Conservation (phyloP, 2,113 vertebrate species). For the Phoenicopterus ruber region DNA sequence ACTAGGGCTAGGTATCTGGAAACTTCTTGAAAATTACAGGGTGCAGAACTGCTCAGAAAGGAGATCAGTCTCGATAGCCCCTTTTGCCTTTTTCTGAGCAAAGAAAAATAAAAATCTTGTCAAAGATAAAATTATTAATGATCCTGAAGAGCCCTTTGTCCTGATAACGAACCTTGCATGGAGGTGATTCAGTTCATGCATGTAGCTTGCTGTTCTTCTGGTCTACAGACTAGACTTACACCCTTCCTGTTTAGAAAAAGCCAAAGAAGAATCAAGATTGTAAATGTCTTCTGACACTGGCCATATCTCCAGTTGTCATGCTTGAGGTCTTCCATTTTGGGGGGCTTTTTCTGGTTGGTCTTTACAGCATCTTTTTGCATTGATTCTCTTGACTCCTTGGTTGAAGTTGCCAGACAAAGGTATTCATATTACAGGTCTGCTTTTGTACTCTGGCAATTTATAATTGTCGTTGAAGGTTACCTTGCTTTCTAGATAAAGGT, state of each 20-base stretch:
- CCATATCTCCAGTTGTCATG: not conserved
- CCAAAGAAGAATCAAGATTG: not conserved
- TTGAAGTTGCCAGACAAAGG: not conserved
- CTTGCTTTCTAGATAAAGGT: not conserved
- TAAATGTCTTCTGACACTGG: not conserved
- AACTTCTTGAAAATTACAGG: not conserved
- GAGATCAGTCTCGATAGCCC: not conserved
- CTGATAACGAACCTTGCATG: not conserved
- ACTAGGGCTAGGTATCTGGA: not conserved
- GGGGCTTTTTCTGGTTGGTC: not conserved
- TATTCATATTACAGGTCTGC: not conserved
- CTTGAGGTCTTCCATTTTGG: not conserved
- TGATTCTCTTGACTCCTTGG: not conserved
- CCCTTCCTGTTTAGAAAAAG: not conserved
- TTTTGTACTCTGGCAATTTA: not conserved
- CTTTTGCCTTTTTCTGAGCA: not conserved
- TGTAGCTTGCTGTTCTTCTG: not conserved
- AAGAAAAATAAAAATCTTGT: not conserved
- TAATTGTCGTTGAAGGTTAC: not conserved
- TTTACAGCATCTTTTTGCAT: not conserved
- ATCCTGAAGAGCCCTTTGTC: not conserved
- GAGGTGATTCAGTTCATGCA: not conserved
- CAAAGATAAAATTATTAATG: not conserved
- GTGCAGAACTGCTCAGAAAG: not conserved
- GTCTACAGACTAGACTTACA: not conserved